These are phyloP conservation scores for Prochilodus magdalenae DNA, from an alignment of 2,113 vertebrate genomes.

Conservation along the genomic window DNA sequence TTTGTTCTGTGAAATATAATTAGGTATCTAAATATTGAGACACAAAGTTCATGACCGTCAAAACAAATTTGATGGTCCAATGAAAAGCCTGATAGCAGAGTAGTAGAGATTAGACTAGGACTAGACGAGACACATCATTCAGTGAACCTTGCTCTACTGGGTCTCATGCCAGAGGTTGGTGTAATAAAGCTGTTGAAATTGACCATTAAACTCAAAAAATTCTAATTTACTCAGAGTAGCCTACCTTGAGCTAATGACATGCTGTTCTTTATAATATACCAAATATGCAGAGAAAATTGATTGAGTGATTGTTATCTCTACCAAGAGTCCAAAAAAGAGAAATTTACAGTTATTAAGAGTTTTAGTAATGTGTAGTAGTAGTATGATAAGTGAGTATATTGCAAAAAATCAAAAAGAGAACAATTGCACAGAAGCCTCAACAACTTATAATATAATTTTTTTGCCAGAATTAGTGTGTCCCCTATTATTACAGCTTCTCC, in stretches of 20 bases:
- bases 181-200: conserved; percentile 14
- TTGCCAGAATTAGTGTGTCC: too few species aligned
- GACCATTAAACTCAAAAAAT: neutral
- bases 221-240: conserved; percentile 1
- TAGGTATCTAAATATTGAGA: neutral
- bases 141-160: conserved; percentile 30
- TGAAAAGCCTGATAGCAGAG: neutral
- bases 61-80: neutral
- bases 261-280: neutral
- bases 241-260: conserved; percentile 36
- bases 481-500: too few species aligned
- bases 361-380: too few species aligned
- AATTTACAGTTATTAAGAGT: too few species aligned
- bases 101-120: neutral
- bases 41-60: neutral
- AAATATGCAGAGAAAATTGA: too few species aligned
- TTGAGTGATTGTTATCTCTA: neutral
- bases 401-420: too few species aligned
- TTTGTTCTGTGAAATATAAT: neutral
- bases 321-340: neutral
- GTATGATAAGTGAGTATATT: too few species aligned
- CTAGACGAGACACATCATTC: neutral
- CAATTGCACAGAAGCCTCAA: too few species aligned
- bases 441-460: too few species aligned
- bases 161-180: conserved; percentile 6